These are phyloP conservation scores for Ornithoptera priamus DNA, from an alignment of 2,888 invertebrate species.

Conservation along the genomic window DNA sequence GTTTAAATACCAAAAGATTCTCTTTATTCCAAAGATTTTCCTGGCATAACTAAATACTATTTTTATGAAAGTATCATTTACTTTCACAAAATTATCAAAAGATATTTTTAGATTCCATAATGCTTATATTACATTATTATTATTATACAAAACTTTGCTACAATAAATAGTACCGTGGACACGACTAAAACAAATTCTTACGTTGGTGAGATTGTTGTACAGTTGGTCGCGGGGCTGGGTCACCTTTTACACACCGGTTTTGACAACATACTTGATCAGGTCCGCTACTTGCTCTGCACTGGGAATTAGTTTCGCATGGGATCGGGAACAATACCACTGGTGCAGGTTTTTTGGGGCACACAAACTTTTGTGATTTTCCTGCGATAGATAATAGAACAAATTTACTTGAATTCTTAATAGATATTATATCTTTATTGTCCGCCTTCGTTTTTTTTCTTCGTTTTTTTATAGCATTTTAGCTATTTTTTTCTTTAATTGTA, in stretches of 20 bases:
- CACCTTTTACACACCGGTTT: conserved; percentile 81
- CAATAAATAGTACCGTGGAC: too few relatives aligned
- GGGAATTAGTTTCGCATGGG: conserved; percentile 69
- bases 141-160: neutral
- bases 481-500: too few relatives aligned
- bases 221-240: conserved; percentile 78
- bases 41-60: too few relatives aligned
- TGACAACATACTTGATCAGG: conserved; percentile 74
- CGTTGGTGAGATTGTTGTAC: conserved; percentile 67
- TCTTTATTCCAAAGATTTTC: too few relatives aligned
- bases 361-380: conserved; percentile 67
- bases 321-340: conserved; percentile 67
- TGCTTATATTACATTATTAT: neutral
- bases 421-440: too few relatives aligned
- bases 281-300: conserved; percentile 67
- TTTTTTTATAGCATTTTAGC: too few relatives aligned
- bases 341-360: conserved; percentile 66
- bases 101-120: too few relatives aligned
- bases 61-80: too few relatives aligned
- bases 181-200: conserved; percentile 40
- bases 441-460: too few relatives aligned
- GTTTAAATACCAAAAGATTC: too few relatives aligned
- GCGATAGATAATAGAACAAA: conserved; percentile 32
- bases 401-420: too few relatives aligned
- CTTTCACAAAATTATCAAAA: too few relatives aligned